These are phyloP conservation scores for Pseudopleuronectes americanus DNA, from an alignment of 2,797 vertebrate species.

Conservation along the genomic window DNA sequence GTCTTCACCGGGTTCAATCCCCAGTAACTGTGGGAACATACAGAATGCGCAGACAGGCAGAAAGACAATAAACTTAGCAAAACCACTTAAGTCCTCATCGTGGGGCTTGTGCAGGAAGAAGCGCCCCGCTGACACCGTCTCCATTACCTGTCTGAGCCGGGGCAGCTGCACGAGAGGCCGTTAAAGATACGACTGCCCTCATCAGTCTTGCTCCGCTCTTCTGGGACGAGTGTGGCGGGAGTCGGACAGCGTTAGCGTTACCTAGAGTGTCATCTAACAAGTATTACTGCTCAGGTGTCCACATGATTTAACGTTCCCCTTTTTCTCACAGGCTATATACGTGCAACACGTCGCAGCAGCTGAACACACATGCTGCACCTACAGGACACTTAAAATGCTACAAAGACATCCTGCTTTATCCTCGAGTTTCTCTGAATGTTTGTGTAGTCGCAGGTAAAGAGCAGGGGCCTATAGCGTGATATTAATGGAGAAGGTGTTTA, in stretches of 20 bases:
- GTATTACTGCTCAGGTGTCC: slow-evolving; percentile 44
- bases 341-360: slow-evolving; percentile 16
- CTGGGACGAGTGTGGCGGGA: slow-evolving; percentile 26
- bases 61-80: slow-evolving; percentile 61
- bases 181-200: slow-evolving; percentile 55
- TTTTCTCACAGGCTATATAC: slow-evolving; percentile 12
- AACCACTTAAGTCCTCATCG: slow-evolving; percentile 46
- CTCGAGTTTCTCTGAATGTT: slow-evolving; percentile 33
- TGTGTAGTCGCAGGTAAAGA: slow-evolving; percentile 43
- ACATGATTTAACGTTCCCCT: slow-evolving; percentile 55
- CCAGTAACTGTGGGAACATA: slow-evolving; percentile 50
- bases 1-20: slow-evolving; percentile 45
- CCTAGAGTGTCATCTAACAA: slow-evolving; percentile 46
- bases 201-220: slow-evolving; percentile 60
- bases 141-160: slow-evolving; percentile 52
- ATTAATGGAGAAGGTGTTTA: slow-evolving; percentile 69
- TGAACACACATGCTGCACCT: slow-evolving; percentile 28
- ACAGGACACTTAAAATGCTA: slow-evolving; percentile 43
- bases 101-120: slow-evolving; percentile 51
- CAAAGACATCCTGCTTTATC: slow-evolving; percentile 43
- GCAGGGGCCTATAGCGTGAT: slow-evolving; percentile 36
- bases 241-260: slow-evolving; percentile 36
- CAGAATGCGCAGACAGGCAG: slow-evolving; percentile 47
- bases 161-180: slow-evolving; percentile 50
- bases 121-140: slow-evolving; percentile 51